These are phyloP conservation scores for Sebastes aleutianus DNA, from an alignment of 2,797 vertebrate genomes.

Conservation along the genomic window DNA sequence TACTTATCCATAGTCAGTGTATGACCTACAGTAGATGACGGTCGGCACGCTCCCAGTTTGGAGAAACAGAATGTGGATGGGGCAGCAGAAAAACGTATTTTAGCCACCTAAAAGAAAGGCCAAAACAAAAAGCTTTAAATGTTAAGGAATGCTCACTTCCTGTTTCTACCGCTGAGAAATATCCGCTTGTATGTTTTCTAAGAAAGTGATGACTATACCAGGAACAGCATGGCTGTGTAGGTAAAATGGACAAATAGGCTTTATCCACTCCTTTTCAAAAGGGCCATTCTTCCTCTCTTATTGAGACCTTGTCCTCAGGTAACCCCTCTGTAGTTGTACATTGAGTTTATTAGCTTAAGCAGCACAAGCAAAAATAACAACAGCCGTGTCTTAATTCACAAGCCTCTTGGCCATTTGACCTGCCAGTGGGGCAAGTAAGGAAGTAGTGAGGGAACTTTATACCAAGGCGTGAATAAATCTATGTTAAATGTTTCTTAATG, in stretches of 20 bases:
- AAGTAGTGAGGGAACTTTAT: not conserved
- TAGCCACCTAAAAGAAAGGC: too few species aligned
- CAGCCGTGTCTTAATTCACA: constrained; percentile 3
- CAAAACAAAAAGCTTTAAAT: too few species aligned
- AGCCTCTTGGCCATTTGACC: constrained; percentile 6
- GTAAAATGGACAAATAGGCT: not conserved
- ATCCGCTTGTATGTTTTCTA: not conserved
- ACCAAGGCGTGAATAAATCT: not conserved
- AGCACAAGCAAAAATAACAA: not conserved
- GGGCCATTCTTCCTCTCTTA: not conserved
- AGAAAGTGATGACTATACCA: not conserved
- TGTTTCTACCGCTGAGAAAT: not conserved
- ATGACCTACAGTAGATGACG: too few species aligned
- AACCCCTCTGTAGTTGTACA: not conserved
- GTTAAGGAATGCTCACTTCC: too few species aligned
- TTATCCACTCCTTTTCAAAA: not conserved
- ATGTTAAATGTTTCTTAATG: not conserved
- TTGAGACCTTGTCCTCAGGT: not conserved
- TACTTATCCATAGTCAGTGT: not conserved
- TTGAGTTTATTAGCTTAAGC: not conserved
- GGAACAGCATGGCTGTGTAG: not conserved
- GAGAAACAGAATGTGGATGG: too few species aligned
- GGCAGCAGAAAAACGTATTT: too few species aligned
- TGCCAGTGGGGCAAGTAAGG: not conserved
- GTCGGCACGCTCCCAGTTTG: too few species aligned